Evolutionary conservation across 2,113 vertebrate species (phyloP), one percentile per base, ranked within the genome.

Genomic region (Saguinus midas): DNA sequence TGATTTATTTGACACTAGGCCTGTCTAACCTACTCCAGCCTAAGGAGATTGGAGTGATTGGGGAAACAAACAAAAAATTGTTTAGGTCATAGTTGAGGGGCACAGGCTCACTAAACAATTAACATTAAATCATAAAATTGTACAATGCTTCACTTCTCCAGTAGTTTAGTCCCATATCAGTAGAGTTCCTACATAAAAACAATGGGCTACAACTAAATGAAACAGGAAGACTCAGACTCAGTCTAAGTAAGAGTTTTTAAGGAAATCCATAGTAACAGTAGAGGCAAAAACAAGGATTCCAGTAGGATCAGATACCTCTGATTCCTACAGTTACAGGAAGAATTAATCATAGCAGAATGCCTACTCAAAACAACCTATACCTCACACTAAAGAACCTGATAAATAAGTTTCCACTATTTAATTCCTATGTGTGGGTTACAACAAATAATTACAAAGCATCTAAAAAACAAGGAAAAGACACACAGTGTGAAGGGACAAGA

Each of bases 51-150:
- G 3, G 0, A 23, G 5, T 27, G 1, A 68, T 29, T 21, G 72
- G 11, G 9, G 0, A n/a, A 78, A 0, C 18, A 29, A 27, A 68
- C 45, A 21, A 23, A 0, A 58, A 76, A 10, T 27, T 16, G 7
- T 80, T 40, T 4, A 86, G 32, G 16, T 75, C 8, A 32, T 55
- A 92, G 35, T 43, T 43, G 25, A 90, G 0, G 14, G 32, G 20
- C 18, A 52, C 6, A 94, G 9, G 8, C 14, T 75, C 2, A 37
- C 8, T 27, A 11, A 79, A 57, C 32, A 1, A 40, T 20, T 52
- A 61, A 57, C 7, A 64, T 57, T 40, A 48, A 81, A 91, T 66
- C 17, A 14, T 32, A 48, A 64, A 1, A 52, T 45, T 84, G 32
- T 45, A 14, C 12, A 76, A 70, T 50, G 6, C 3, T 12, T 37